These are phyloP conservation scores for Coracopsis vasa DNA, from an alignment of 2,113 vertebrate genomes.

Conservation along the genomic window DNA sequence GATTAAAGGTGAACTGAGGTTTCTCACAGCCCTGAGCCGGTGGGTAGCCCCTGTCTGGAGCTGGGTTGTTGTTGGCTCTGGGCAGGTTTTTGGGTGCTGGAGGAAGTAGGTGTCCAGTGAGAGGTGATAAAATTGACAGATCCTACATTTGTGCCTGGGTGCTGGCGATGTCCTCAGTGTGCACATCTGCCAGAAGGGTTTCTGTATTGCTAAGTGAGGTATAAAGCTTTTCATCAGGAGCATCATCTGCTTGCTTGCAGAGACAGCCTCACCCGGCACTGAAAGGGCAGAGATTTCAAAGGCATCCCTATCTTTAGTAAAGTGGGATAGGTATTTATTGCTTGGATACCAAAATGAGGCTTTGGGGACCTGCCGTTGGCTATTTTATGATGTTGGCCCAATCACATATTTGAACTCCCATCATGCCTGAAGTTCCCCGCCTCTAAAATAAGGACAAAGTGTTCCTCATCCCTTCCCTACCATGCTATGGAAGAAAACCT, in stretches of 20 bases:
- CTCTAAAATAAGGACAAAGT: background rate
- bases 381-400: background rate
- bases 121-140: background rate
- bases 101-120: background rate
- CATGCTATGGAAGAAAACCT: background rate
- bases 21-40: background rate
- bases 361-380: background rate
- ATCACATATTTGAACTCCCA: background rate
- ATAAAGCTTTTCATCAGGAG: background rate
- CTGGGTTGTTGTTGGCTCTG: slow-evolving; percentile 6
- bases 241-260: background rate
- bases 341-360: background rate
- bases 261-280: background rate
- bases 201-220: background rate
- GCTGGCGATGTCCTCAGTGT: background rate
- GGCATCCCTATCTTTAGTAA: background rate
- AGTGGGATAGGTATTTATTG: background rate
- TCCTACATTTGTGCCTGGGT: background rate
- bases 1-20: slow-evolving; percentile 32
- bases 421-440: background rate
- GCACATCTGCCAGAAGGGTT: background rate
- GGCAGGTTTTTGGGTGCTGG: background rate
- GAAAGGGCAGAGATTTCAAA: background rate
- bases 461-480: background rate
- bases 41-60: slow-evolving; percentile 1